A percentile compares a stretch with the other conserved stretches of the same genome.
phyloP scores from a whole-genome alignment of 2,888 invertebrate species.

The Margaritifera margaritifera region DNA sequence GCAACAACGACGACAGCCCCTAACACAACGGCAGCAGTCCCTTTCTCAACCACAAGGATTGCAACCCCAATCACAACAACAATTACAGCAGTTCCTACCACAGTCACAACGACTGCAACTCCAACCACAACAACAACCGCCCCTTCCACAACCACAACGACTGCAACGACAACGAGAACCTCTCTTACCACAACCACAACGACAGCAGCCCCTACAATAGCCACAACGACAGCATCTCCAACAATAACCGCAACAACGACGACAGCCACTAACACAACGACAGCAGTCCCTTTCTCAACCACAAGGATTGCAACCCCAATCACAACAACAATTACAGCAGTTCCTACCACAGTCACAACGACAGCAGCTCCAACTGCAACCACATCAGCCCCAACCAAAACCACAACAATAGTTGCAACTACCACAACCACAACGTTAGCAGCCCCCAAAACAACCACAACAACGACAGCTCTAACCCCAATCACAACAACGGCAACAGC shows the following conservation, averaged over 20 bases:
- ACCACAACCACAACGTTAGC: background rate
- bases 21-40: background rate
- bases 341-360: background rate
- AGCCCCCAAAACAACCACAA: background rate
- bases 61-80: background rate
- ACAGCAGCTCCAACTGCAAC: background rate
- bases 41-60: background rate
- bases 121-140: background rate
- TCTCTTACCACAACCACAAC: background rate
- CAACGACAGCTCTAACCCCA: background rate
- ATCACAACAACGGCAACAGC: background rate
- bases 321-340: background rate
- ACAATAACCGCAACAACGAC: background rate
- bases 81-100: background rate
- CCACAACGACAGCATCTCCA: background rate
- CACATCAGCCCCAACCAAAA: background rate
- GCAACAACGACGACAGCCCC: too few relatives aligned
- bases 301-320: background rate
- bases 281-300: background rate
- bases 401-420: background rate
- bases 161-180: background rate
- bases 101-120: background rate
- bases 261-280: background rate
- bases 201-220: background rate
- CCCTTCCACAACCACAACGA: background rate